Base-by-base conservation (phyloP, 2,113 vertebrate genomes). In the Petromus typicus region DNA sequence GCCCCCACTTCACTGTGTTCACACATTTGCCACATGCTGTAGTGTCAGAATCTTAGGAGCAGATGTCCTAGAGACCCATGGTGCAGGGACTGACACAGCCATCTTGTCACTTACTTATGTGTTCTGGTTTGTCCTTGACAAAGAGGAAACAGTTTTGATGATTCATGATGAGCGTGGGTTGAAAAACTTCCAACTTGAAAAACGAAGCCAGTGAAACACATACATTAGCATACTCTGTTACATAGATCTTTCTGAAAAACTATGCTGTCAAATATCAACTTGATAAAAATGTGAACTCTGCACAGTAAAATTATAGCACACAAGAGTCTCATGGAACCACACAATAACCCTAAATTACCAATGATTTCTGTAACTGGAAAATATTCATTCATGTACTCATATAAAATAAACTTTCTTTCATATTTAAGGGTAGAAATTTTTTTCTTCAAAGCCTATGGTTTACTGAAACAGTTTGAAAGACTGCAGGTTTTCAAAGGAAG, bases 21-120 rank as follows among this genome's bases (percentile, higher is more conserved):
- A 43, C 3, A 0, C 32, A 32, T 91, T 54, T 56, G 2, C 16
- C 57, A 32, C 16, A 10, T 16, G 4, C 27, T 12, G 37, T 3
- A 78, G 25, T 14, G 27, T 17, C 18, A 32, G 7, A 11, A 13
- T 16, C 2, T 0, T 10, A 1, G 12, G 16, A 66, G 25, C 54
- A 11, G 51, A 9, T 13, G 22, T 17, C n/a, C 37, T 43, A n/a
- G 7, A 17, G 40, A 8, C 23, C 59, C 22, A 37, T 1, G n/a
- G 4, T 40, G 14, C 16, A 34, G 23, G 16, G 18, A 45, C 10
- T 30, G 40, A 69, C 45, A 25, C 34, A 51, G 18, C 8, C 17
- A n/a, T n/a, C 27, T 7, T 23, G 9, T 16, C 14, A 48, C 34
- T 30, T 40, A 5, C n/a, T 66, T 73, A 48, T 43, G 18, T 51